Base-by-base conservation (phyloP, 2,888 invertebrate genomes). In the Apeira syringaria region DNA sequence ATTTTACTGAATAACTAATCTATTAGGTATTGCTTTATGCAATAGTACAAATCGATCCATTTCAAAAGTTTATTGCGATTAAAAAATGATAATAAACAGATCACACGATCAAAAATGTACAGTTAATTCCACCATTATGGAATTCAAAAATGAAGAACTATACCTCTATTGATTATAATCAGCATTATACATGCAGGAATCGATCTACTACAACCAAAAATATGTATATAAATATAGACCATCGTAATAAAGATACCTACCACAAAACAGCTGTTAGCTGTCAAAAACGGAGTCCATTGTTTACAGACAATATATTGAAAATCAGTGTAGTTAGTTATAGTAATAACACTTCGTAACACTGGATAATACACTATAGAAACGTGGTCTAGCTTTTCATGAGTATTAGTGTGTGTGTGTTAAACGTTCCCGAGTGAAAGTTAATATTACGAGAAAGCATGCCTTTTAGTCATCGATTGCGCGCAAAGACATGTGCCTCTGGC, bases 361-460 rank as follows among this genome's bases (percentile, higher is more conserved):
- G 20, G 34, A 29, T 28, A 29, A 20, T 10, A 27, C 39, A 32
- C 39, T 3, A 20, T 3, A 4, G 27, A 20, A 33, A 31, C 38
- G 3, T 15, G 17, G 33, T 24, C 5, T 13, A 24, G 32, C 13
- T 13, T 12, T 10, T 20, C 20, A 11, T 5, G n/a, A 22, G 7
- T 30, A 18, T 10, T 7, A 7, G 9, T 15, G 15, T 15, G 15
- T 3, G 15, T 15, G 3, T 17, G 13, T 13, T 11, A 25, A 24
- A 10, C 7, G 8, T 34, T 35, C 25, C 13, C 26, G 56, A 37
- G 36, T 46, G 40, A 63, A 71, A 72, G 72, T 77, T 76, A 54
- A 42, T 58, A 61, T 51, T 54, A 64, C 70, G 70, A 61, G 59
- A 55, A 47, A 50, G 52, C 61, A 68, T 72, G 62, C 67, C 64